phyloP scores from a whole-genome alignment of 1,140 invertebrate genomes.

The Orussus abietinus region DNA sequence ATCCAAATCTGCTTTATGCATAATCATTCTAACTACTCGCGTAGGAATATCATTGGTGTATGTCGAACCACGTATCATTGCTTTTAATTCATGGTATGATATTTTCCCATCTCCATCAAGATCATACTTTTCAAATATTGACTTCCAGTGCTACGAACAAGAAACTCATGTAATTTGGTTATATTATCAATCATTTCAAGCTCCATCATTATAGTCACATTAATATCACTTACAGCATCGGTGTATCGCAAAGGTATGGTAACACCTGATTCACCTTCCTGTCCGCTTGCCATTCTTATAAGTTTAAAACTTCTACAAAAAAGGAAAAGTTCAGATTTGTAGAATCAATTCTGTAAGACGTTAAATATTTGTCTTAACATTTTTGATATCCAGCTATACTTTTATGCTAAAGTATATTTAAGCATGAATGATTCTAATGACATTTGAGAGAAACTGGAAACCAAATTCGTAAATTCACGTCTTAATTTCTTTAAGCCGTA shows the following conservation, averaged over 20 bases:
- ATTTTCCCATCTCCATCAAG: conserved; percentile 70
- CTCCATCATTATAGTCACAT: too few species aligned
- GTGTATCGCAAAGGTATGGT: conserved; percentile 48
- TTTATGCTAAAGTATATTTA: too few species aligned
- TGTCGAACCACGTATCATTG: conserved; percentile 60
- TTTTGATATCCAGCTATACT: too few species aligned
- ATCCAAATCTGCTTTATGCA: conserved; percentile 67
- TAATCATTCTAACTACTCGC: conserved; percentile 66
- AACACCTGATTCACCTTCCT: conserved; percentile 38
- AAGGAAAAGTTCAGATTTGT: too few species aligned
- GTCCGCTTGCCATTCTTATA: conserved; percentile 42
- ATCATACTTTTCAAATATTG: conserved; percentile 66
- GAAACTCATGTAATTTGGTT: too few species aligned
- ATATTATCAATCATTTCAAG: too few species aligned
- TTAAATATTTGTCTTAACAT: too few species aligned
- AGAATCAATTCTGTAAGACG: too few species aligned
- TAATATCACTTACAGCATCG: conserved; percentile 38
- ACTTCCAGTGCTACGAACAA: conserved; percentile 47
- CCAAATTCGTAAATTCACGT: too few species aligned
- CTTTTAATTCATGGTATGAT: conserved; percentile 65
- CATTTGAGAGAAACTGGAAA: too few species aligned
- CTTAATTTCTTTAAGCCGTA: too few species aligned
- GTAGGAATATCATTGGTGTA: conserved; percentile 69
- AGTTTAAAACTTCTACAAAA: conserved; percentile 42
- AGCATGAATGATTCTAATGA: too few species aligned